phyloP scores from a whole-genome alignment of 2,797 vertebrate genomes.

The Cetoscarus ocellatus region DNA sequence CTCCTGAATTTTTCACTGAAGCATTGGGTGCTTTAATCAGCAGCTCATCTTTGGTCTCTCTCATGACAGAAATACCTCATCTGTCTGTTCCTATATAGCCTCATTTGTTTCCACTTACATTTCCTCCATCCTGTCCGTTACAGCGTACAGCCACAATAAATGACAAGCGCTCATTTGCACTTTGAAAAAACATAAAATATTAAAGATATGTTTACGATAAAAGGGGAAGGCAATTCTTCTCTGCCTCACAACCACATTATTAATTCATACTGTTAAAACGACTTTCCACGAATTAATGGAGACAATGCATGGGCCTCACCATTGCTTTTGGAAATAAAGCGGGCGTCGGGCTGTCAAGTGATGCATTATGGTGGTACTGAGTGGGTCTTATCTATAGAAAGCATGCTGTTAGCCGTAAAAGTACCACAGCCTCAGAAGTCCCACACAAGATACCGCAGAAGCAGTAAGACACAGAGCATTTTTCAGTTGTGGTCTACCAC shows the following conservation, averaged over 20 bases:
- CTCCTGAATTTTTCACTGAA: conserved; percentile 18
- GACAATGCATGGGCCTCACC: conserved; percentile 74
- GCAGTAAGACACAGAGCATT: conserved; percentile 59
- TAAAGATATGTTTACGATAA: conserved; percentile 90
- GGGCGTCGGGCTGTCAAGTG: conserved; percentile 71
- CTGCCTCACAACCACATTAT: conserved; percentile 86
- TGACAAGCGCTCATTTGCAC: conserved; percentile 80
- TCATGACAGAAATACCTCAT: conserved; percentile 22
- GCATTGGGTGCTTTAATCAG: neutral
- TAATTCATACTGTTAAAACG: conserved; percentile 92
- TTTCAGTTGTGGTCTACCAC: conserved; percentile 74
- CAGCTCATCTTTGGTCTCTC: neutral
- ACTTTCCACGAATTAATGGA: conserved; percentile 90
- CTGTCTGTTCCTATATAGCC: neutral
- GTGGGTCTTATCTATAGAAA: conserved; percentile 80
- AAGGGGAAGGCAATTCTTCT: conserved; percentile 85
- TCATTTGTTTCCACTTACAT: conserved; percentile 47
- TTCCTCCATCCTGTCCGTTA: conserved; percentile 66
- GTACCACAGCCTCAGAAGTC: conserved; percentile 52
- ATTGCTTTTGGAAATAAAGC: conserved; percentile 83
- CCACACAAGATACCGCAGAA: conserved; percentile 56
- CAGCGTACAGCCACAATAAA: conserved; percentile 52
- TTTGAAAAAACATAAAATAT: conserved; percentile 89
- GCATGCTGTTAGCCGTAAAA: conserved; percentile 75
- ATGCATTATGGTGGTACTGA: conserved; percentile 82